A percentile compares a stretch with the other conserved stretches of the same genome.
These are phyloP conservation scores for Diarsia rubi DNA, from an alignment of 2,888 invertebrate species.

Conservation along the genomic window DNA sequence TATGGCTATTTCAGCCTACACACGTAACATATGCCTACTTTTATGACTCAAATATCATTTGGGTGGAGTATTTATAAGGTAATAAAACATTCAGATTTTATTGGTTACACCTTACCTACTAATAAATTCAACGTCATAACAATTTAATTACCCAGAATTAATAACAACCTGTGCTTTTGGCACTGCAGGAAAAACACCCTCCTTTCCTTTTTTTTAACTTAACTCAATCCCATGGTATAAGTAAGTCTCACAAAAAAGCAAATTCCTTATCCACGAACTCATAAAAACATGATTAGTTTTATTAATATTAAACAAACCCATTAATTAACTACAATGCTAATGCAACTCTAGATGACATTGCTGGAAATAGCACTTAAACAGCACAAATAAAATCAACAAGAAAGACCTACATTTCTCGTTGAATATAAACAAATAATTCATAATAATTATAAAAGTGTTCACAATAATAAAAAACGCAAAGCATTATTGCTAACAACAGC, in stretches of 20 bases:
- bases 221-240: not conserved
- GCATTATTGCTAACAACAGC: slow-evolving; percentile 21
- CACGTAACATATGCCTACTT: too few relatives aligned
- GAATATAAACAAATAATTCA: slow-evolving; percentile 27
- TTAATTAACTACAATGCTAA: not conserved
- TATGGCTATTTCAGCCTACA: not conserved
- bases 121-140: not conserved
- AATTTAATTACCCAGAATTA: not conserved
- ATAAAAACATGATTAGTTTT: not conserved
- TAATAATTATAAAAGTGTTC: slow-evolving; percentile 39
- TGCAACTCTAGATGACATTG: not conserved
- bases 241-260: not conserved
- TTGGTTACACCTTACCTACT: not conserved
- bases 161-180: not conserved
- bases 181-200: not conserved
- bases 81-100: not conserved
- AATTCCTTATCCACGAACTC: not conserved
- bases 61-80: not conserved
- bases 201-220: not conserved
- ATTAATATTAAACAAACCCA: not conserved
- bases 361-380: not conserved
- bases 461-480: slow-evolving; percentile 25
- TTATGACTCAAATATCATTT: too few relatives aligned
- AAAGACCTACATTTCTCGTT: slow-evolving; percentile 8
- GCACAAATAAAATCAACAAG: slow-evolving; percentile 5